Base-by-base conservation (phyloP, 2,797 vertebrate species). In the Ataeniobius toweri region DNA sequence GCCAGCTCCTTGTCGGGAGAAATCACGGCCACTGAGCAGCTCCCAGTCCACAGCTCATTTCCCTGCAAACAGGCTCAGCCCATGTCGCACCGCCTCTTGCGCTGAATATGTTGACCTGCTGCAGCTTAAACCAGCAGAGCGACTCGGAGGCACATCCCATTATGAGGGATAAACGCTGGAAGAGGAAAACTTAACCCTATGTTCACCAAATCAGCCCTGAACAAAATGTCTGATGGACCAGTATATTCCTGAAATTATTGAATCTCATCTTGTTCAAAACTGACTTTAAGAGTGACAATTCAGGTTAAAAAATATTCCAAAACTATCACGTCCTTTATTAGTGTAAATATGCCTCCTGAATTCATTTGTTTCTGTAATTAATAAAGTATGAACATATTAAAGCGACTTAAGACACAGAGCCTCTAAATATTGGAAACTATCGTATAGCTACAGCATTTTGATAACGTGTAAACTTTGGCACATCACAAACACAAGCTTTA, bases 81-180 rank as follows among this genome's bases (percentile, higher is more conserved):
- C 92, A 87, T 83, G 86, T 84, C 76, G 89, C 91, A 63, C 91
- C 91, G 91, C 93, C 92, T 92, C 89, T 73, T 78, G 82, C 79
- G 18, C 90, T 89, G 82, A 88, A 89, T 90, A 76, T 83, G 90
- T 85, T 90, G 94, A 94, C 87, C 94, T 90, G 93, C 93, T 89
- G 86, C 46, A 68, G 91, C 91, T 94, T 78, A 93, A 89, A 90
- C 70, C 85, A 74, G 88, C 84, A 65, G 82, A 91, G 86, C 87
- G 89, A 92, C 89, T 86, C 90, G 83, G 87, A 81, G 90, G 85
- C 93, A 93, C 91, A 95, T 94, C 94, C 93, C 94, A 94, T 95
- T 94, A 94, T 85, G 83, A 90, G 80, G 92, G 93, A 94, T 94
- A 83, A 94, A 85, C 89, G 78, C 78, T 73, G 51, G 84, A 83